Conservation (phyloP, 2,797 vertebrate species). For the Takifugu rubripes region DNA sequence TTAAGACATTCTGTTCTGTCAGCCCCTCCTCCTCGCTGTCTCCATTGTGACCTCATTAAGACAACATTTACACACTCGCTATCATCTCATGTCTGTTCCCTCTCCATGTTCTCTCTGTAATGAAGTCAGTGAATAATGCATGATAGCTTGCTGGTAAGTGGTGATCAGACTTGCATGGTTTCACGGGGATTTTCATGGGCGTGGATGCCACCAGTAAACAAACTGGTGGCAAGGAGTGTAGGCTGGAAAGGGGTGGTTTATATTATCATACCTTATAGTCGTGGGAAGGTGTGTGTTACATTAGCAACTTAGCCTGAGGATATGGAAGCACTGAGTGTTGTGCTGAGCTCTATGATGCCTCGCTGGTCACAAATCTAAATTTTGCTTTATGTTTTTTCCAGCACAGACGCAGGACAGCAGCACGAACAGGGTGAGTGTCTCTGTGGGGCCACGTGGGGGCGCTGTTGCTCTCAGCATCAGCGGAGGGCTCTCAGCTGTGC, state of each 20-base stretch:
- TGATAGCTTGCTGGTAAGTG: conserved; percentile 62
- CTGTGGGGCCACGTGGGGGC: conserved; percentile 57
- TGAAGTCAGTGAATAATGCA: conserved; percentile 69
- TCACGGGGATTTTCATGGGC: conserved; percentile 59
- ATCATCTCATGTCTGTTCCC: conserved; percentile 43
- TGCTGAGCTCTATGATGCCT: not conserved
- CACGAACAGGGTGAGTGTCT: conserved; percentile 58
- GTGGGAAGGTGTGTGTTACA: too few species aligned
- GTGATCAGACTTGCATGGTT: conserved; percentile 45
- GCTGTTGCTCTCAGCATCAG: conserved; percentile 58
- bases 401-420: conserved; percentile 38
- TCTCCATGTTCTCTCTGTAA: conserved; percentile 33
- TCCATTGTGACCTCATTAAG: conserved; percentile 73
- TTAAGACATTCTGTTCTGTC: conserved; percentile 4
- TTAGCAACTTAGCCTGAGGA: too few species aligned
- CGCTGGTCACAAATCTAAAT: not conserved
- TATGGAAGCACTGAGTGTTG: too few species aligned
- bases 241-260: not conserved
- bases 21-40: conserved; percentile 21
- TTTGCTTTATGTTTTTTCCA: conserved; percentile 23
- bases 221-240: conserved; percentile 34
- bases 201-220: conserved; percentile 63
- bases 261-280: too few species aligned
- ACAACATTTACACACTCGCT: conserved; percentile 63
- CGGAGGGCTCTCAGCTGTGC: conserved; percentile 1